These are phyloP conservation scores for Leptoclinus maculatus DNA, from an alignment of 2,797 vertebrate species.

Conservation along the genomic window DNA sequence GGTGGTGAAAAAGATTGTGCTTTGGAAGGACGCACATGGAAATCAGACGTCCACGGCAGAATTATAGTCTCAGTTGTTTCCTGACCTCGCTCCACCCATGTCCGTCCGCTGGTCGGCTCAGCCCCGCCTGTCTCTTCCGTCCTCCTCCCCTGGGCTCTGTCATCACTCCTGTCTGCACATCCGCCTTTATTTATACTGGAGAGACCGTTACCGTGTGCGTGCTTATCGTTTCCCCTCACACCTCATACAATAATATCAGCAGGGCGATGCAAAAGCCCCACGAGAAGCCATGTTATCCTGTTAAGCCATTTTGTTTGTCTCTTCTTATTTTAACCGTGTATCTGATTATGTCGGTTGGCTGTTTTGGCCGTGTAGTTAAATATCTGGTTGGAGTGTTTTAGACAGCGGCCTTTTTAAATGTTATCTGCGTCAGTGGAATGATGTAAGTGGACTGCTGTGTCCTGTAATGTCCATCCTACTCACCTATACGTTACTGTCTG, in stretches of 20 bases:
- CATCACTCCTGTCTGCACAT: constrained; percentile 7
- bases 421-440: neutral
- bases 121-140: constrained; percentile 10
- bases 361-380: neutral
- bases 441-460: neutral
- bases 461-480: neutral
- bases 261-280: neutral
- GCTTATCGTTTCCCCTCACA: constrained; percentile 23
- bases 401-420: neutral
- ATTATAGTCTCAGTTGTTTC: constrained; percentile 18
- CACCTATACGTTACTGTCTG: neutral
- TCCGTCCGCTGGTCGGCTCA: neutral
- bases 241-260: constrained; percentile 12
- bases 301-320: neutral
- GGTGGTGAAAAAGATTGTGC: neutral
- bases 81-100: constrained; percentile 25
- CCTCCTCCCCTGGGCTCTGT: constrained; percentile 16
- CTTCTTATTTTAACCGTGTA: neutral
- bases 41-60: neutral
- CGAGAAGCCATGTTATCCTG: neutral
- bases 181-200: constrained; percentile 38
- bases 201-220: neutral
- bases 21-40: neutral
- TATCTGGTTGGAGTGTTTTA: neutral
- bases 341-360: neutral